These are phyloP conservation scores for Manacus vitellinus DNA, from an alignment of 2,113 vertebrate genomes.

Conservation along the genomic window DNA sequence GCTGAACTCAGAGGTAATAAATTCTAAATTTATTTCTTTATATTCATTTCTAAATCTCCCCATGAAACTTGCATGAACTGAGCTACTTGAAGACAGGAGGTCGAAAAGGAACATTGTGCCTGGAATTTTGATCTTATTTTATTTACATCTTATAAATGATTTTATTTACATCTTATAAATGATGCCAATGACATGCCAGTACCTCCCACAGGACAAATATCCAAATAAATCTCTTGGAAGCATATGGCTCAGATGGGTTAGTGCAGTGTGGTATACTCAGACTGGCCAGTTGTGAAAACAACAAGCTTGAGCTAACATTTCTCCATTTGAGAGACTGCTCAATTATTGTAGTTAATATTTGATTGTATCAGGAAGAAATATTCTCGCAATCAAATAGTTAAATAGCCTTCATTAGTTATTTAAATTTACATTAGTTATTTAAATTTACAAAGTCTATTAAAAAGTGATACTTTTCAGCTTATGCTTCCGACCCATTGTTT, in stretches of 20 bases:
- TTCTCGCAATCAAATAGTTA: conserved; percentile 33
- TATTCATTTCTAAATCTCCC: not conserved
- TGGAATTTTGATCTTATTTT: not conserved
- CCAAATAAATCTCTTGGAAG: not conserved
- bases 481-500: conserved; percentile 37
- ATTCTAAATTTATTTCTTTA: not conserved
- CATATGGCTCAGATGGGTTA: not conserved
- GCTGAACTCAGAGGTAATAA: not conserved
- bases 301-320: not conserved
- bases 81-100: not conserved
- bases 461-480: conserved; percentile 41
- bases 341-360: not conserved
- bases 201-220: not conserved
- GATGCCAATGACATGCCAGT: not conserved
- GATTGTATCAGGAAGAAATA: not conserved
- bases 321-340: not conserved
- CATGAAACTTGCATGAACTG: not conserved
- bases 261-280: not conserved
- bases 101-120: not conserved
- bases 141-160: no score
- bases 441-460: conserved; percentile 18
- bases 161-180: not conserved
- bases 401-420: conserved; percentile 48
- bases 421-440: not conserved
- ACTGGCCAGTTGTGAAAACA: not conserved